Conservation (phyloP, 2,113 vertebrate species). For the Barnardius zonarius region DNA sequence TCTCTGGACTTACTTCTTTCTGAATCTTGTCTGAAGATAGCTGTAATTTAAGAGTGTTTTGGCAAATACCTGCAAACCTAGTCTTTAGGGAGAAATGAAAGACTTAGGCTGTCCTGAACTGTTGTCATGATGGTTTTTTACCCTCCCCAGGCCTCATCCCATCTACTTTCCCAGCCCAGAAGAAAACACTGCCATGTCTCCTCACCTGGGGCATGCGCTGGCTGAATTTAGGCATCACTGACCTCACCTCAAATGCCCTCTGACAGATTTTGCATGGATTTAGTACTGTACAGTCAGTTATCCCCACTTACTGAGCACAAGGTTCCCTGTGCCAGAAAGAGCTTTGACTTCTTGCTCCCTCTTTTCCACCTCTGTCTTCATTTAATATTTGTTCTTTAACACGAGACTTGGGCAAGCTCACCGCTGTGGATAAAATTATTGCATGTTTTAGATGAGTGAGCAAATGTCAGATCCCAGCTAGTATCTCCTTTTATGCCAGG, state of each 20-base stretch:
- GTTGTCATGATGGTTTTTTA: background rate
- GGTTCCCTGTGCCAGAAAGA: background rate
- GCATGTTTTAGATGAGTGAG: background rate
- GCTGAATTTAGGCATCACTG: rapidly evolving
- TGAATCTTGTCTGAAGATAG: background rate
- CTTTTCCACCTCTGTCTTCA: rapidly evolving
- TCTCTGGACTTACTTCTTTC: background rate
- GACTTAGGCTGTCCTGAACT: background rate
- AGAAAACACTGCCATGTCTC: too few species aligned
- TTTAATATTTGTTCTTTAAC: rapidly evolving
- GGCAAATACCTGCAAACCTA: background rate
- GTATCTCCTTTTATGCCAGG: background rate
- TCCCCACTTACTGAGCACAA: background rate
- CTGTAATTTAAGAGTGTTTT: background rate
- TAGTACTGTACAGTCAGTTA: background rate
- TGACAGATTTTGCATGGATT: background rate
- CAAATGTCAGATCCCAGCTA: background rate
- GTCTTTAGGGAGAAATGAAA: background rate
- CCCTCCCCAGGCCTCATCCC: background rate
- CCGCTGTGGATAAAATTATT: background rate
- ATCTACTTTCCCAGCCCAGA: background rate
- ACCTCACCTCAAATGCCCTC: background rate
- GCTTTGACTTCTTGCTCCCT: background rate
- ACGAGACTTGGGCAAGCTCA: background rate
- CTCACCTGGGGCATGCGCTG: background rate